Base-by-base conservation (phyloP, 2,888 invertebrate species). In the Chloromyia formosa region DNA sequence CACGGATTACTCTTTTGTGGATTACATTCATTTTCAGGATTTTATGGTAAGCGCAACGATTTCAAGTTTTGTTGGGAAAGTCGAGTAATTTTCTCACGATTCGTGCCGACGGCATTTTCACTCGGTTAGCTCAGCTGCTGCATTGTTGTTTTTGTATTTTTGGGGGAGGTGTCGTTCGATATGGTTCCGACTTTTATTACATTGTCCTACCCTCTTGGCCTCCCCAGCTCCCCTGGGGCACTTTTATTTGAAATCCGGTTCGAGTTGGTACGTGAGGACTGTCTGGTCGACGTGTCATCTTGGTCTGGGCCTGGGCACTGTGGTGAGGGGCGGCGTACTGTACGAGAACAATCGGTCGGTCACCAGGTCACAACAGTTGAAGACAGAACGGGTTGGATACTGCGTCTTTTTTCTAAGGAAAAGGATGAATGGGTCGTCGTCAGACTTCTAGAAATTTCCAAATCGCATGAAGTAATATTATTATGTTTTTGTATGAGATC, bases 281-380 rank as follows among this genome's bases (percentile, higher is more conserved):
- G 27, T 35, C 27, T 35, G 27, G 27, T 35, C 27, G 27, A 4
- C 27, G 27, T 35, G 27, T 2, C 2, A 35, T 35, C 7, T 35
- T 35, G 27, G 27, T 4, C 7, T 35, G 2, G 27, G 27, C 2
- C 27, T 35, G 27, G 27, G 7, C 27, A 4, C 27, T 35, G 7
- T 7, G 27, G 2, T 35, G 7, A 35, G 27, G 16, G 62, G n/a
- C 42, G 62, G 42, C 1, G 18, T 23, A 42, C 12, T n/a, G 22
- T 35, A 40, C 5, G 16, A 10, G 66, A 22, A 49, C 9, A 18
- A 49, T 12, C 49, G 62, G 49, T 66, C 66, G 66, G 66, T 66
- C 66, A 66, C 49, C 66, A 23, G 66, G 66, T 66, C 66, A 66
- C 10, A 49, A 66, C 66, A 66, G 66, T 42, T 64, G 16, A 16